A percentile compares a stretch with the other conserved stretches of the same genome.
These are phyloP conservation scores for Siphamia tubifer DNA, from an alignment of 2,113 vertebrate species.

Conservation along the genomic window DNA sequence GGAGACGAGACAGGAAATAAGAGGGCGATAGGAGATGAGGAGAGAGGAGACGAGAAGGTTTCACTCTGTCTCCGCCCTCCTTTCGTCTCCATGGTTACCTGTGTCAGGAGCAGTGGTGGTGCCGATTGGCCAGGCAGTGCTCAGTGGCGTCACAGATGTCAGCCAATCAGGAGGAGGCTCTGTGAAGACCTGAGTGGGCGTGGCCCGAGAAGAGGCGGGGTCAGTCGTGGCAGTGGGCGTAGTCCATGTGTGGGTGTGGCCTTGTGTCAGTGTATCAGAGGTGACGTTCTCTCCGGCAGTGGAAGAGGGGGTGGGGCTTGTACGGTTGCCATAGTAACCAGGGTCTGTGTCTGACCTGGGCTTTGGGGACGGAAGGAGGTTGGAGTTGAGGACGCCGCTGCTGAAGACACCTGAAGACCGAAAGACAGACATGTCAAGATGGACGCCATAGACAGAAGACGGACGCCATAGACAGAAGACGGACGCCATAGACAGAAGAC, in stretches of 20 bases:
- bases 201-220: slow-evolving; percentile 30
- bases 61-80: background rate
- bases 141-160: slow-evolving; percentile 50
- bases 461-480: no score
- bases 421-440: background rate
- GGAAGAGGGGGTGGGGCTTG: slow-evolving; percentile 10
- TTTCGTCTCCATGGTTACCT: slow-evolving; percentile 37
- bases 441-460: no score
- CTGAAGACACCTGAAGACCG: slow-evolving; percentile 56
- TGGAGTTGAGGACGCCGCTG: slow-evolving; percentile 24
- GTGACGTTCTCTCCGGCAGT: background rate
- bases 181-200: slow-evolving; percentile 32
- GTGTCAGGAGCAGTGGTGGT: slow-evolving; percentile 9
- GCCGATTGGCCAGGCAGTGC: slow-evolving; percentile 20
- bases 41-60: no score
- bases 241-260: background rate
- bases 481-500: no score
- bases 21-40: no score
- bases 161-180: slow-evolving; percentile 55
- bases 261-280: background rate
- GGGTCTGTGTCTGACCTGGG: slow-evolving; percentile 7
- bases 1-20: no score
- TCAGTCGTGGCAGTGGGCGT: background rate
- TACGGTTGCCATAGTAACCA: slow-evolving; percentile 52
- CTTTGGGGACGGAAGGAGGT: slow-evolving; percentile 40